phyloP scores from a whole-genome alignment of 30 jellyfish, hydroid and myxozoan species.

The Pseudorhiza aurosa region DNA sequence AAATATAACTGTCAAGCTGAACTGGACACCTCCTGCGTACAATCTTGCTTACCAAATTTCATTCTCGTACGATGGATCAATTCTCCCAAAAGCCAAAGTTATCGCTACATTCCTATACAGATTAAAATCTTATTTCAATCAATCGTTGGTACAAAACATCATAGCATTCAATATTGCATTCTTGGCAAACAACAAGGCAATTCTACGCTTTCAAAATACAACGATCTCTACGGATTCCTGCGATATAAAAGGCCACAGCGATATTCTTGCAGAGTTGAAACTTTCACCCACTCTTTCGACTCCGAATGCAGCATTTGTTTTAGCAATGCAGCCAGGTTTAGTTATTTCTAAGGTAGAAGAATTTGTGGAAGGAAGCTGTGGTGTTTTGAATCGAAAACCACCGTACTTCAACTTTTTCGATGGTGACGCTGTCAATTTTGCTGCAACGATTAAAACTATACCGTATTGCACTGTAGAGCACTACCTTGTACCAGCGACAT shows the following conservation, averaged over 20 bases:
- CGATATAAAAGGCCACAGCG: constrained; percentile 51
- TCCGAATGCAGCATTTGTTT: constrained; percentile 41
- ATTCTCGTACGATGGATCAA: background rate
- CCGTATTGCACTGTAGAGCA: constrained; percentile 25
- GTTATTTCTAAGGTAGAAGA: constrained; percentile 15
- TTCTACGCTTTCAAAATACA: constrained; percentile 59
- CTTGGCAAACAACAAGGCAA: constrained; percentile 16
- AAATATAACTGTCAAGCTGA: constrained; percentile 24
- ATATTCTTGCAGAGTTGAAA: constrained; percentile 26
- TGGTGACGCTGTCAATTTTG: constrained; percentile 1
- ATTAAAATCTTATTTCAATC: constrained; percentile 51
- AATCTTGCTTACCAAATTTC: constrained; percentile 33
- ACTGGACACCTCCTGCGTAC: constrained; percentile 53
- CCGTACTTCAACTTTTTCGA: constrained; percentile 47
- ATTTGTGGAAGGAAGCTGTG: constrained; percentile 50
- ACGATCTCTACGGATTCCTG: constrained; percentile 69
- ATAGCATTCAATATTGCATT: constrained; percentile 26
- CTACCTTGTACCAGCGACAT: constrained; percentile 54
- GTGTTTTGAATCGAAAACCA: constrained; percentile 13
- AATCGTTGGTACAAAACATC: constrained; percentile 25
- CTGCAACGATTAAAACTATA: background rate
- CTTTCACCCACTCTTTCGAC: background rate
- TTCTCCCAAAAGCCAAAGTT: constrained; percentile 40
- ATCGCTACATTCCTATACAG: constrained; percentile 29
- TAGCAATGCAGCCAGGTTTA: constrained; percentile 84